Base-by-base conservation (phyloP, 1,140 invertebrate genomes). In the Penaeus japonicus region DNA sequence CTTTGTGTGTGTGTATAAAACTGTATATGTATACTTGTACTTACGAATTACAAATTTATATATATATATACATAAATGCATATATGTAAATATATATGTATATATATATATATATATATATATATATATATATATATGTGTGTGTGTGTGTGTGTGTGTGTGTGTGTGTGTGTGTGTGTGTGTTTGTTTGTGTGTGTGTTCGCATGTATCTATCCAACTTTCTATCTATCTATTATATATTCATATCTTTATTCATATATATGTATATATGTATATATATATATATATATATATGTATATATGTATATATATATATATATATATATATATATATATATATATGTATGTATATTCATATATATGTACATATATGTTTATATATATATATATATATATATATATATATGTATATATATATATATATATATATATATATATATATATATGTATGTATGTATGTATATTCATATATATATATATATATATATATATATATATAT, bases 351-450 rank as follows among this genome's bases (percentile, higher is more conserved):
- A 73, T 24, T 27, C 27, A 73, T 73, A 73, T 73, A 73, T 30
- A 73, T 73, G 27, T 73, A 73, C 27, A 73, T 73, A 73, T 73
- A 73, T 73, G 27, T 73, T 27, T 73, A 73, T 73, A 73, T 73
- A 73, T 73, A 73, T 73, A 73, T 73, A 73, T 73, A 30, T 73
- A 73, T 73, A 73, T 24, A 47, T 30, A 24, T 73, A 73, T 24
- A 73, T 24, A 18, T 7, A 24, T 24, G 17, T 24, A 24, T 24
- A 5, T 70, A 24, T 70, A 27, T 5, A 22, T 24, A 27, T 24
- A 70, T 24, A 70, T 24, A 70, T 24, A 70, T 24, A n/a, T 10
- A 73, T 24, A 73, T 24, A 27, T 0, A 73, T 73, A 73, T 30
- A 73, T 30, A 73, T 73, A 73, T 30, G 10, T 30, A 30, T 73